Base-by-base conservation (phyloP, 2,797 vertebrate species). In the Cygnus olor region DNA sequence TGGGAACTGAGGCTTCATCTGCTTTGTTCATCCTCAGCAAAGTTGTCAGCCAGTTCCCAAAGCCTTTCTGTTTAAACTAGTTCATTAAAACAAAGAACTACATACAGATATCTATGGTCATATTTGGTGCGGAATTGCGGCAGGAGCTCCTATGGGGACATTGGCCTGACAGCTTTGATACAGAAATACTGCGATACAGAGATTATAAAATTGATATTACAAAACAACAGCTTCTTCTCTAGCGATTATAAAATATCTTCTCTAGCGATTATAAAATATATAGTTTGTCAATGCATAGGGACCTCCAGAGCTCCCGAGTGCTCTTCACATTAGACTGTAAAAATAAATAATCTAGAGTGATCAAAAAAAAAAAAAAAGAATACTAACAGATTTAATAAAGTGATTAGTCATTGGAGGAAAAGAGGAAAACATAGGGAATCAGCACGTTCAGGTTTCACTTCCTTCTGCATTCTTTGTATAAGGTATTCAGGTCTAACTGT, bases 11-110 rank as follows among this genome's bases (percentile, higher is more conserved):
- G 53, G 54, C 84, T 77, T 93, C 16, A 15, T 56, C 74, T 47
- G 28, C 69, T 91, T 96, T 94, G 32, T 74, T 91, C 65, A 57
- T 92, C n/a, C 22, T 76, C 68, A 86, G 74, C 44, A 90, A 94
- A 93, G 89, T 57, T 40, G 38, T 53, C 58, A 84, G 53, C 30
- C 56, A 16, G 53, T 53, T 96, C 47, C 68, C 60, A 77, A 89
- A 88, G 60, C 36, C 25, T 38, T 88, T 84, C 81, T 88, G 25
- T 81, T 91, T 81, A 72, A 88, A 73, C 40, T 51, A 56, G 65
- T 85, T 90, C 65, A 90, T 87, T 93, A 87, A 80, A 88, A 51
- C 38, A 54, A 84, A 85, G 49, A 81, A 42, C 22, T 49, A 42
- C 0, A 0, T 44, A 54, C 16, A 65, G 53, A 17, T 82, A n/a